Percentiles rank a stretch among this genome's conserved stretches.
phyloP scores from a whole-genome alignment of 1,140 invertebrate species.

The Cherax destructor region DNA sequence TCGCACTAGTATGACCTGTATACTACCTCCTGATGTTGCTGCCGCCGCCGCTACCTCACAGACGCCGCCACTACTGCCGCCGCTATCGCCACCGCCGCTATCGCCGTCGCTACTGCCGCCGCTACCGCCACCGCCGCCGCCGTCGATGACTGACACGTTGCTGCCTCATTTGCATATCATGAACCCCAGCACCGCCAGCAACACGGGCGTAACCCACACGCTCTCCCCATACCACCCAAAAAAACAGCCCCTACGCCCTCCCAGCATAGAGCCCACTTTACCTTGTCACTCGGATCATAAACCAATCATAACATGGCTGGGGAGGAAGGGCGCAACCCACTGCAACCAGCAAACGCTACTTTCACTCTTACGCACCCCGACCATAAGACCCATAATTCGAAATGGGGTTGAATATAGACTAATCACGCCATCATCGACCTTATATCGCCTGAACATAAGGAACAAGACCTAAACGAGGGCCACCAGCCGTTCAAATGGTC shows the following conservation, averaged over 20 bases:
- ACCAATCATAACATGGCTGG: constrained; percentile 46
- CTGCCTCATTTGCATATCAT: constrained; percentile 64
- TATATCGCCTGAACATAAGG: background rate
- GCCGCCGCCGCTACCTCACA: background rate
- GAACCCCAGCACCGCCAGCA: background rate
- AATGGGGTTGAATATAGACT: background rate
- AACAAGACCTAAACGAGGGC: background rate
- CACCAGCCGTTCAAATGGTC: background rate
- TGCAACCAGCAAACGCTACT: background rate
- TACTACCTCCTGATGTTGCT: background rate
- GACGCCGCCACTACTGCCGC: background rate
- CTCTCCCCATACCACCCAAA: background rate
- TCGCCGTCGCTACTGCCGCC: background rate
- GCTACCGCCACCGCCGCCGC: no score
- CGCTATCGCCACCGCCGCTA: background rate
- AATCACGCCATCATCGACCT: background rate
- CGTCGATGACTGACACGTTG: background rate
- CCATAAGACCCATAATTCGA: background rate
- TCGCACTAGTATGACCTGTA: background rate
- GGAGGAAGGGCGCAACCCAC: background rate
- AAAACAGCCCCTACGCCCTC: constrained; percentile 10
- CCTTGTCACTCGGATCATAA: constrained; percentile 34
- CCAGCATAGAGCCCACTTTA: background rate
- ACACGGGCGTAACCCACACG: constrained; percentile 33
- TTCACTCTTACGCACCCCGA: background rate